phyloP scores from a whole-genome alignment of 2,113 vertebrate genomes.

The Pangasianodon hypophthalmus region DNA sequence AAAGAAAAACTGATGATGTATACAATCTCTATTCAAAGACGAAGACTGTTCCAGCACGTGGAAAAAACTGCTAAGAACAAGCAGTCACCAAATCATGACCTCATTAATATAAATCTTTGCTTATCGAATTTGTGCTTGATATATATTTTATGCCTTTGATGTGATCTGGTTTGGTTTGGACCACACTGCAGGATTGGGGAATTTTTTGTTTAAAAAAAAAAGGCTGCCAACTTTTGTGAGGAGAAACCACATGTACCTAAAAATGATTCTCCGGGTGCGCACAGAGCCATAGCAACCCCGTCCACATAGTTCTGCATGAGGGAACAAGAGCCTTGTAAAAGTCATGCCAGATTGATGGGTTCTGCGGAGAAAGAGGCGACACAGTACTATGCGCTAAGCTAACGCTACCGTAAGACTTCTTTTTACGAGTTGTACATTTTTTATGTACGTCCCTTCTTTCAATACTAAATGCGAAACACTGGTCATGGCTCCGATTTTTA shows the following conservation, averaged over 20 bases:
- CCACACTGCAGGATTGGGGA: conserved; percentile 43
- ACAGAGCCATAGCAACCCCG: conserved; percentile 71
- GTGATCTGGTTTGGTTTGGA: conserved; percentile 56
- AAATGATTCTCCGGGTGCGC: conserved; percentile 66
- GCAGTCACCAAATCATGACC: conserved; percentile 31
- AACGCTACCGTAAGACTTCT: not conserved
- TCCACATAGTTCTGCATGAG: conserved; percentile 71
- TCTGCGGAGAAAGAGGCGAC: conserved; percentile 47
- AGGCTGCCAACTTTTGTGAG: conserved; percentile 57
- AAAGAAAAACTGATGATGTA: conserved; percentile 63
- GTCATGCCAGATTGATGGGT: conserved; percentile 69
- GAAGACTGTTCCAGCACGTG: conserved; percentile 62
- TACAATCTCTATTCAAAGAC: conserved; percentile 58
- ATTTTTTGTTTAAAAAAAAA: conserved; percentile 20
- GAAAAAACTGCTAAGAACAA: conserved; percentile 50
- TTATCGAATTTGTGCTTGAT: conserved; percentile 17
- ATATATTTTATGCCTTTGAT: conserved; percentile 41
- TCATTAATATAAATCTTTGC: conserved; percentile 36
- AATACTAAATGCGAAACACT: not conserved
- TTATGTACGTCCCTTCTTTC: not conserved
- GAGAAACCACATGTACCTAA: conserved; percentile 65
- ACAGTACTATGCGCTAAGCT: not conserved
- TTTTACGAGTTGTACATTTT: conserved; percentile 13
- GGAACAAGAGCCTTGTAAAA: conserved; percentile 68
- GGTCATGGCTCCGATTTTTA: not conserved